A percentile compares a stretch with the other conserved stretches of the same genome.
Conservation (phyloP, 2,113 vertebrate species). For the Urocolius indicus region DNA sequence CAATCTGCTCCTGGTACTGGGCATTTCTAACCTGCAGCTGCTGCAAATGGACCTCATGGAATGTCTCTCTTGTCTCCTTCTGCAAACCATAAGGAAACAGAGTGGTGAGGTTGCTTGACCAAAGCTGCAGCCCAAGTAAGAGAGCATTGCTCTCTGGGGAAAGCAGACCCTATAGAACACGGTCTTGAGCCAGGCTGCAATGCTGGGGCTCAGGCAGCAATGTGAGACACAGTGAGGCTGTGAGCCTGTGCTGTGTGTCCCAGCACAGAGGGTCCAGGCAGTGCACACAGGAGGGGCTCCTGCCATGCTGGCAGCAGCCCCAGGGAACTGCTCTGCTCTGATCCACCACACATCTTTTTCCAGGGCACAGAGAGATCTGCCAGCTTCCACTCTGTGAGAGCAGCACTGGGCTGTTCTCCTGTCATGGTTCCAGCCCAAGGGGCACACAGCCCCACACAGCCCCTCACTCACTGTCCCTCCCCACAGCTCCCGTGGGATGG, state of each 20-base stretch:
- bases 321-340: neutral
- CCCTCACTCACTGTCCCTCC: no score
- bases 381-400: neutral
- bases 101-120: neutral
- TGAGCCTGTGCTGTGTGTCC: neutral
- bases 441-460: no score
- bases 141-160: neutral
- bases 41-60: conserved; percentile 75
- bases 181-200: neutral
- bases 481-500: no score
- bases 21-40: conserved; percentile 80
- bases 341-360: neutral
- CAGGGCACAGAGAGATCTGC: neutral
- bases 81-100: conserved; percentile 30
- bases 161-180: neutral
- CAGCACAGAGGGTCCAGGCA: neutral
- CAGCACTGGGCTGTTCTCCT: no score
- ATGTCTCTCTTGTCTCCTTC: conserved; percentile 76
- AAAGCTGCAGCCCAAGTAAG: neutral
- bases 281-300: neutral
- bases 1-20: conserved; percentile 73
- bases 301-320: neutral
- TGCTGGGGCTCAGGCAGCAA: neutral
- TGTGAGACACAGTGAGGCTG: fast-evolving
- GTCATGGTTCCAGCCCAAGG: no score